Evolutionary conservation across 2,888 invertebrate genomes (phyloP).

Genomic region (Drosophila lutescens): DNA sequence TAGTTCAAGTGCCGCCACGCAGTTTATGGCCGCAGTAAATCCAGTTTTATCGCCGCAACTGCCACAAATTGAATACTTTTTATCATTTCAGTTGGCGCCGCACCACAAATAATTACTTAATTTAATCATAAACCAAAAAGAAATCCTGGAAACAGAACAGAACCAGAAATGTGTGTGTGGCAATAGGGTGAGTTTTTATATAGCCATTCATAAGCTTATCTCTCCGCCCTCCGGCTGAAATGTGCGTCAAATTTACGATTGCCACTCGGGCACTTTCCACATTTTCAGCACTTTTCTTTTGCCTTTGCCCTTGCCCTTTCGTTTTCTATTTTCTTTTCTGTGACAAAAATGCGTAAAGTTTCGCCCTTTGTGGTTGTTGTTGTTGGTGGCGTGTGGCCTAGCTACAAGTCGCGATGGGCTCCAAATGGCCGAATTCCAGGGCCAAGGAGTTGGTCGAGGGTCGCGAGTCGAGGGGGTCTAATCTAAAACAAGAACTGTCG

Average conservation of each 20-base stretch:
- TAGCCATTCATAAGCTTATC: conserved; percentile 73
- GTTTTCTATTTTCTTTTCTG: conserved; percentile 55
- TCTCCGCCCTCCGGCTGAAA: conserved; percentile 41
- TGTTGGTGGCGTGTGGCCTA: conserved; percentile 51
- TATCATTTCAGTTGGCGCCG: conserved; percentile 55
- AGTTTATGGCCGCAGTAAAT: conserved; percentile 35
- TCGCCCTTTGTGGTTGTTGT: conserved; percentile 42
- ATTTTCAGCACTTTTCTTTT: conserved; percentile 66
- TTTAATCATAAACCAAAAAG: conserved; percentile 66
- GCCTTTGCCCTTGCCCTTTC: not conserved
- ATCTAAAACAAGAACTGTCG: conserved; percentile 28
- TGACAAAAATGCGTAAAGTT: conserved; percentile 63
- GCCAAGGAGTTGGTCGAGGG: conserved; percentile 13
- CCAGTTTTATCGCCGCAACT: conserved; percentile 30
- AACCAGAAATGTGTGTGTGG: conserved; percentile 15
- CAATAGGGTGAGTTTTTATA: conserved; percentile 56
- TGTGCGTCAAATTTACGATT: conserved; percentile 70
- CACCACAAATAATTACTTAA: conserved; percentile 77
- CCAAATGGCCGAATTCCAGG: conserved; percentile 35
- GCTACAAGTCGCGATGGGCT: conserved; percentile 54
- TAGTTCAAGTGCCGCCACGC: conserved; percentile 31
- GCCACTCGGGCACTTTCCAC: conserved; percentile 64
- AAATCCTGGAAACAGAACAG: conserved; percentile 33
- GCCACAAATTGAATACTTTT: conserved; percentile 51
- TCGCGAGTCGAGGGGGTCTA: conserved; percentile 6